Evolutionary conservation across 2,113 vertebrate species (phyloP), one percentile per base, ranked within the genome.

Genomic region (Macaca mulatta): DNA sequence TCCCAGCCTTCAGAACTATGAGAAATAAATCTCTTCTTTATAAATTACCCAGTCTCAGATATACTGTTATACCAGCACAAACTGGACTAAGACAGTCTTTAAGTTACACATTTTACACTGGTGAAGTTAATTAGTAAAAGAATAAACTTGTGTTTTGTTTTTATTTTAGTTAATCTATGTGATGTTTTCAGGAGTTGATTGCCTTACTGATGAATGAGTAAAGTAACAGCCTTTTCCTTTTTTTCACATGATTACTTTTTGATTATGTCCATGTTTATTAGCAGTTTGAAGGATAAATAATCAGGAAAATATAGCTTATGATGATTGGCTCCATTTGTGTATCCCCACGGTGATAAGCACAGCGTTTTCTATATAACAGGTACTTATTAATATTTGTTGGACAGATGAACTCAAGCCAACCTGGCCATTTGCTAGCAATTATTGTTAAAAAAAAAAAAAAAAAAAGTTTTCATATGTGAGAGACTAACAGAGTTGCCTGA

Each of bases 351-450:
- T 84, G 92, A 87, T 87, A 97, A 96, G 67, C 90, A 75, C 40
- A 89, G 52, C 79, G 25, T 92, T 96, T 95, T 95, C 32, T 87
- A 70, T 75, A 72, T 72, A 72, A 40, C 48, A 94, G 43, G n/a
- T 52, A 48, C 48, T 94, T 38, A 74, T 50, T 97, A 97, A 67
- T 92, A 75, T 96, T 96, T 96, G 50, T 83, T 93, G 92, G 43
- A 38, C 74, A n/a, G 77, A 84, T 93, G 57, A 96, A 93, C 69
- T 80, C 75, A 93, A 61, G 80, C 55, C 88, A 96, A 92, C 61
- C 69, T 90, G 88, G 61, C 43, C 40, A 96, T 95, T 97, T 92
- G 45, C n/a, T 97, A 92, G 90, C 70, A 92, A 78, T 87, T 93
- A 77, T 96, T 78, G 50, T 81, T 55, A 0, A 7, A 55, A 55